Percentiles rank a stretch among this genome's conserved stretches.
Evolutionary conservation across 1,140 invertebrate genomes (phyloP).

Genomic region (Atopsyche davidsoni): DNA sequence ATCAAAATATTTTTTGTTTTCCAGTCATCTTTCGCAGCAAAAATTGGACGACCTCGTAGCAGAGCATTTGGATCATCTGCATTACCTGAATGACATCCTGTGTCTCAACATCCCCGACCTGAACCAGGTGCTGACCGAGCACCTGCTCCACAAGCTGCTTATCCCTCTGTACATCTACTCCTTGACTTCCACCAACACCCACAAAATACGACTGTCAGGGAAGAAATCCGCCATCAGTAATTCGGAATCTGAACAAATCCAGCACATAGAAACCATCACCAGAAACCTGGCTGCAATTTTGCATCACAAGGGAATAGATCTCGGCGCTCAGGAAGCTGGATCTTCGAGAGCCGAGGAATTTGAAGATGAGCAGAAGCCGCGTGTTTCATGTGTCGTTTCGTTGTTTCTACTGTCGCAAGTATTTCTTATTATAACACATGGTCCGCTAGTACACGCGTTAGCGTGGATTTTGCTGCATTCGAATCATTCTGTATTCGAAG

Average conservation of each 20-base stretch:
- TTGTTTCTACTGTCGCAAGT: slow-evolving; percentile 92
- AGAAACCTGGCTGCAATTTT: slow-evolving; percentile 56
- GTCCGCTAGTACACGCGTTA: slow-evolving; percentile 79
- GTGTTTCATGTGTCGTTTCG: slow-evolving; percentile 82
- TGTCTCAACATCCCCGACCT: slow-evolving; percentile 86
- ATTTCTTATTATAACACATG: slow-evolving; percentile 89
- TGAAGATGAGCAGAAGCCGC: slow-evolving; percentile 53
- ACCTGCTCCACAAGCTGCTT: slow-evolving; percentile 87
- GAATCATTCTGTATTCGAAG: slow-evolving; percentile 62
- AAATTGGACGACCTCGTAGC: slow-evolving; percentile 91
- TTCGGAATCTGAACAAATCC: slow-evolving; percentile 41
- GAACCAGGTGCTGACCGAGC: slow-evolving; percentile 93
- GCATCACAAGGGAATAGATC: slow-evolving; percentile 49
- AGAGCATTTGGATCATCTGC: slow-evolving; percentile 95
- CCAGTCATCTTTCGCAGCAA: slow-evolving; percentile 82
- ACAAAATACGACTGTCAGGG: slow-evolving; percentile 30
- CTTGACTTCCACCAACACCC: slow-evolving; percentile 52
- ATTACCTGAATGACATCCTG: slow-evolving; percentile 97
- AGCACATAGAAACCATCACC: slow-evolving; percentile 52
- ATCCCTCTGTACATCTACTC: slow-evolving; percentile 95
- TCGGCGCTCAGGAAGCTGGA: slow-evolving; percentile 39
- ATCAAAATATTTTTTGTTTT: no score
- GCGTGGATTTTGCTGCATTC: slow-evolving; percentile 84
- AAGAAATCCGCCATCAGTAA: slow-evolving; percentile 31
- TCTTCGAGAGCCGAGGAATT: slow-evolving; percentile 37